Evolutionary conservation across 2,888 invertebrate genomes (phyloP), one percentile per base, ranked within the genome.

Genomic region (Gymnosoma rotundatum): DNA sequence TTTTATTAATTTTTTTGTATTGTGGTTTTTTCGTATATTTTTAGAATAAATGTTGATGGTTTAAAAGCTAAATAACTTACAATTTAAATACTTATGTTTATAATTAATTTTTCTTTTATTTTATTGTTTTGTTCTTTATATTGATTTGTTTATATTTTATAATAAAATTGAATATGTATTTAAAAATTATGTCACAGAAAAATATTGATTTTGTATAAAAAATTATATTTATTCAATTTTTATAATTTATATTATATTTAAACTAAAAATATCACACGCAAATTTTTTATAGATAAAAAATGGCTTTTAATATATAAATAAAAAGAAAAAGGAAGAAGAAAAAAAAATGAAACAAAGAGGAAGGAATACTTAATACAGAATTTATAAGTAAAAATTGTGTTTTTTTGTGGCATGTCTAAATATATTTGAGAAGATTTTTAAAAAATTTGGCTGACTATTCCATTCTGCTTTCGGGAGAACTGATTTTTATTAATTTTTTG

Each of bases 31-130:
- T 25, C 25, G 25, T 69, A 82, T 76, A 63, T 38, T 79, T 82
- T 83, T 61, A 73, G 66, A 79, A 74, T 82, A 78, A 66, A 61
- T 70, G 70, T 83, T 80, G 70, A 80, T 83, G 72, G 58, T 83
- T 84, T 83, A 79, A 76, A 82, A 76, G 79, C 82, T 86, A 82
- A 81, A 76, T 79, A 76, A 76, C 82, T 86, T 83, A 81, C 73
- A 12, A 58, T 58, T 60, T 78, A 67, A 76, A 81, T 78, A 78
- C 79, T 84, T 70, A 80, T 66, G 18, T 58, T 72, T 21, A 78
- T 75, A 76, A 83, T 78, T 74, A 60, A 84, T 73, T 73, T 79
- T 54, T 79, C 20, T 48, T 12, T n/a, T 50, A 45, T 61, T 8
- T 75, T 60, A 32, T 56, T 25, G 42, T 48, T 76, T 48, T 72